These are phyloP conservation scores for Acromyrmex heyeri DNA, from an alignment of 1,140 invertebrate species.

Conservation along the genomic window DNA sequence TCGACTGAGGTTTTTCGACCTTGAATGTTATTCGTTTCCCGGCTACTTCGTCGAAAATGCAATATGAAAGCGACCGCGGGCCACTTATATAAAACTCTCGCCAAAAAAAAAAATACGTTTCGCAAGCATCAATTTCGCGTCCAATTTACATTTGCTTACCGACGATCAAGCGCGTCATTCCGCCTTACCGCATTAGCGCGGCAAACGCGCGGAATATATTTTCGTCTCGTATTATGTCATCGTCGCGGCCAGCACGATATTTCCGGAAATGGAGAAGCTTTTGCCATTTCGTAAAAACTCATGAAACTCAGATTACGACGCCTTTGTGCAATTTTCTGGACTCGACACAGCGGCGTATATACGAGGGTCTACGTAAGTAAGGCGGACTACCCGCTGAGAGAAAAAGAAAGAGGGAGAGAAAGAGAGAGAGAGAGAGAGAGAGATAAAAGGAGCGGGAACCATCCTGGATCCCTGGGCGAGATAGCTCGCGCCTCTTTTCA, in stretches of 20 bases:
- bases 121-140: constrained; percentile 45
- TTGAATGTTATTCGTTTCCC: constrained; percentile 28
- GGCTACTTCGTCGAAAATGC: constrained; percentile 12
- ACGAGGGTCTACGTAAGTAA: constrained; percentile 49
- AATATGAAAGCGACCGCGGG: constrained; percentile 23
- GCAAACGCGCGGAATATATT: constrained; percentile 37
- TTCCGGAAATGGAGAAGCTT: constrained; percentile 58
- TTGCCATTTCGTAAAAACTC: constrained; percentile 22
- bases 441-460: constrained; percentile 33
- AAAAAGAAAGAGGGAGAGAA: background rate
- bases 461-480: constrained; percentile 72
- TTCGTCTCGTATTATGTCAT: constrained; percentile 39
- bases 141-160: constrained; percentile 57
- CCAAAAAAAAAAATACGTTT: constrained; percentile 34
- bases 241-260: constrained; percentile 14
- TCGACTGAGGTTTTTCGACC: background rate
- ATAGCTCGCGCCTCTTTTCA: constrained; percentile 78
- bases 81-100: constrained; percentile 26
- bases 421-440: background rate
- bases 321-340: constrained; percentile 72
- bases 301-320: constrained; percentile 45
- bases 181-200: constrained; percentile 32
- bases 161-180: constrained; percentile 41
- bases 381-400: constrained; percentile 65
- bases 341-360: constrained; percentile 19